A percentile compares a stretch with the other conserved stretches of the same genome.
Evolutionary conservation across 2,888 invertebrate species (phyloP).

Genomic region (Crematogaster levior): DNA sequence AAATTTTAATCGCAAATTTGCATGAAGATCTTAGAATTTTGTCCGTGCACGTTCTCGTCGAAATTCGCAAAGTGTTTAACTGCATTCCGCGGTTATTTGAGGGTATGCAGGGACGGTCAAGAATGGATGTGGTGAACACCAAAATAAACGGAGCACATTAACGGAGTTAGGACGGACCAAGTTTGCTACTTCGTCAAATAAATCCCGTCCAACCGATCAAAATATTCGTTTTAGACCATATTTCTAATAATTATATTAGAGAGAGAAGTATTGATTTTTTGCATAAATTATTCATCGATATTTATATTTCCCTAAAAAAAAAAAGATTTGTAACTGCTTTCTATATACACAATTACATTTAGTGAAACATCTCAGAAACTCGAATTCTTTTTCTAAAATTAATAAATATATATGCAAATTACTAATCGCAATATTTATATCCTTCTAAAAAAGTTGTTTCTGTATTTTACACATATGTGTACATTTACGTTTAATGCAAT

Average conservation of each 20-base stretch:
- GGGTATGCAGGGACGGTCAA: slow-evolving; percentile 38
- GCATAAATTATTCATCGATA: not conserved
- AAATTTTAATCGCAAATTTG: slow-evolving; percentile 27
- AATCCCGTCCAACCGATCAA: not conserved
- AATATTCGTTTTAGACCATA: not conserved
- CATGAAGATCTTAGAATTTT: slow-evolving; percentile 11
- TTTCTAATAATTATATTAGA: not conserved
- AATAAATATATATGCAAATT: not conserved
- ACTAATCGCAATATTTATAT: not conserved
- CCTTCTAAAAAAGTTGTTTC: not conserved
- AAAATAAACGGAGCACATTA: slow-evolving; percentile 49
- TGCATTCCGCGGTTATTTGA: slow-evolving; percentile 40
- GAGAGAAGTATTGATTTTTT: not conserved
- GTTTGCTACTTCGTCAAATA: not conserved
- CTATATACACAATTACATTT: not conserved
- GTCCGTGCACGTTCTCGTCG: not conserved
- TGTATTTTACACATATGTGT: too few species aligned
- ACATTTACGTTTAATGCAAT: too few species aligned
- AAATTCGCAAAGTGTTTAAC: slow-evolving; percentile 45
- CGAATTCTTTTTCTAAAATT: not conserved
- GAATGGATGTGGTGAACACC: slow-evolving; percentile 36
- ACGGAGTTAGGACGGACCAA: slow-evolving; percentile 2
- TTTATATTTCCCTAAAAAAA: too few species aligned
- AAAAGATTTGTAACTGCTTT: not conserved
- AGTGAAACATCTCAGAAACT: not conserved